Conservation (phyloP, 2,797 vertebrate genomes). For the Poeciliopsis presidionis region DNA sequence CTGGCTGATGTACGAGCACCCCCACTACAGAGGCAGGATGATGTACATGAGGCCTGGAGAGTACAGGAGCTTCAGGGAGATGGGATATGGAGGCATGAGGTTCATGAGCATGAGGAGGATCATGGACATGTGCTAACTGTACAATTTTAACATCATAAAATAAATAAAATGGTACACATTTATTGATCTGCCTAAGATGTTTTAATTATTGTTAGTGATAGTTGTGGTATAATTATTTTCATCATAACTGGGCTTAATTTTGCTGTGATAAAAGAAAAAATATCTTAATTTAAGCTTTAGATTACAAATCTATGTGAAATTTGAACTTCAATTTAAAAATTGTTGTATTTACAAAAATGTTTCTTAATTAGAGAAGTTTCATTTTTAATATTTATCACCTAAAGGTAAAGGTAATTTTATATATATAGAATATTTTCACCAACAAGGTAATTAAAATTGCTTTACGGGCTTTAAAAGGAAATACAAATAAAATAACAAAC, state of each 20-base stretch:
- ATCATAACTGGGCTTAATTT: neutral
- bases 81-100: slow-evolving; percentile 54
- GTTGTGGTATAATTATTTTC: neutral
- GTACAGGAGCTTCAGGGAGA: slow-evolving; percentile 76
- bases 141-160: neutral
- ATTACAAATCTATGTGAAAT: neutral
- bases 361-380: neutral
- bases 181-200: neutral
- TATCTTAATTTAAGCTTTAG: neutral
- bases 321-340: neutral
- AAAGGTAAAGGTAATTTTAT: too few relatives aligned
- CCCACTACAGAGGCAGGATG: slow-evolving; percentile 71
- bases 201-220: neutral
- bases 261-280: neutral
- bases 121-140: slow-evolving; percentile 25
- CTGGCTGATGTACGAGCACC: neutral
- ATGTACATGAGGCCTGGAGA: slow-evolving; percentile 77
- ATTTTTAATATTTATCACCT: neutral
- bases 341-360: neutral
- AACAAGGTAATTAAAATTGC: too few relatives aligned
- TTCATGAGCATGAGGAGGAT: slow-evolving; percentile 49
- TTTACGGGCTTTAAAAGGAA: too few relatives aligned
- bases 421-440: too few relatives aligned
- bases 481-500: too few relatives aligned
- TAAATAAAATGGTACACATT: neutral